phyloP scores from a whole-genome alignment of 2,113 vertebrate species.

The Corydoras maculifer region DNA sequence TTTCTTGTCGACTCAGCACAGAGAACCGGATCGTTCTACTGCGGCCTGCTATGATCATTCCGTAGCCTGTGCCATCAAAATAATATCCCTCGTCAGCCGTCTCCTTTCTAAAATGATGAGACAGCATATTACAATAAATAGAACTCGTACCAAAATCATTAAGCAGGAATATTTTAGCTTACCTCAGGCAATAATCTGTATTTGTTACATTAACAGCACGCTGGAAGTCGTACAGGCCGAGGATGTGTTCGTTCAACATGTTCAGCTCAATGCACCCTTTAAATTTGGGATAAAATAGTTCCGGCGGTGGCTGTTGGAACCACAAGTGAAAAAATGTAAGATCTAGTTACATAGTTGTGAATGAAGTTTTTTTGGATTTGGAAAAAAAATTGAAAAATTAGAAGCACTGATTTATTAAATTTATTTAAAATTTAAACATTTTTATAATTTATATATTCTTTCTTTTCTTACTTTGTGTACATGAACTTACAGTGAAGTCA shows the following conservation, averaged over 20 bases:
- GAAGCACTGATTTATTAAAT: too few relatives aligned
- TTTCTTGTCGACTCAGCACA: conserved; percentile 68
- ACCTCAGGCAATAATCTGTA: conserved; percentile 67
- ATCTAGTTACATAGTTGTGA: too few relatives aligned
- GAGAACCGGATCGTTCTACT: conserved; percentile 58
- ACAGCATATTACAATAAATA: neutral
- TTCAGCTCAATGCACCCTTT: conserved; percentile 79
- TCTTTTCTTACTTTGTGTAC: too few relatives aligned
- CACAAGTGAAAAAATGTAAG: neutral
- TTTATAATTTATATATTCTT: too few relatives aligned
- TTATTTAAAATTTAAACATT: too few relatives aligned
- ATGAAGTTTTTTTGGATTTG: too few relatives aligned
- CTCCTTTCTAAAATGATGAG: conserved; percentile 31
- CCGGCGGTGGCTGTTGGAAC: conserved; percentile 64
- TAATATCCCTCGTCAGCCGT: conserved; percentile 49
- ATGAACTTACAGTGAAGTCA: conserved; percentile 68
- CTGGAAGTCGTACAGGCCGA: conserved; percentile 80
- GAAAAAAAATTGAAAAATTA: too few relatives aligned
- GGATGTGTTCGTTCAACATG: conserved; percentile 69
- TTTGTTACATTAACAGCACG: conserved; percentile 69
- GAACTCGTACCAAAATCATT: neutral
- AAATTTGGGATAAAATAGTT: conserved; percentile 64
- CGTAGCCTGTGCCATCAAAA: conserved; percentile 83
- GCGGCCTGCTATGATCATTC: conserved; percentile 45
- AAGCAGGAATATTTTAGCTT: conserved; percentile 11